Base-by-base conservation (phyloP, 2,113 vertebrate genomes). In the Paraplagusia blochii region DNA sequence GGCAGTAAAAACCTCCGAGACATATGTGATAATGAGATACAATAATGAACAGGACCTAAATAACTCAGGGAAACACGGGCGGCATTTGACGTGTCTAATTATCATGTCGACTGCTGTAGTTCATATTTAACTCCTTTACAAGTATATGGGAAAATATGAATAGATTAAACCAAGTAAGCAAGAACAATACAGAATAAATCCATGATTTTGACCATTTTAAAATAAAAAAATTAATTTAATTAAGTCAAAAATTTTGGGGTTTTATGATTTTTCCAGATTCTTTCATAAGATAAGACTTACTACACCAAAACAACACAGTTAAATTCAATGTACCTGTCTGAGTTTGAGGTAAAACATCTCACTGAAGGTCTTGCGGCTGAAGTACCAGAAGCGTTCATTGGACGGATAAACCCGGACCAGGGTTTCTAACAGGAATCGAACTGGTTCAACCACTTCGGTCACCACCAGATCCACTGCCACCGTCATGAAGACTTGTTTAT, bases 341-440 rank as follows among this genome's bases (percentile, higher is more conserved):
- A 99, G 90, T 74, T 89, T 95, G 88, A 99, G 93, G 68, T 93
- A 93, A 77, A 98, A 99, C 1, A 91, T 97, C 85, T 99, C 96
- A 0, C 91, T 95, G 88, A 95, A 97, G 66, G 94, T 90, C 86
- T 98, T 98, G 43, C 96, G 93, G 87, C 96, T 99, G 86, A 96
- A 99, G 86, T 99, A 99, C 97, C 97, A 99, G 82, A 99, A 99
- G 29, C 96, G 91, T 46, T 99, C 95, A 0, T 95, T 98, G 40
- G 95, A 89, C 18, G 96, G 96, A 61, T 98, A 99, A 5, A 99
- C 92, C 12, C 95, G 91, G 22, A 94, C 93, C 0, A 95, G 80
- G 0, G 93, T 93, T 89, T 99, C 96, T 90, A 99, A 59, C 63
- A 97, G 77, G 58, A 99, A 99, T 0, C 97, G 89, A 5, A 99